A percentile compares a stretch with the other conserved stretches of the same genome.
phyloP scores from a whole-genome alignment of 2,888 invertebrate genomes.

The Colletes collaris region DNA sequence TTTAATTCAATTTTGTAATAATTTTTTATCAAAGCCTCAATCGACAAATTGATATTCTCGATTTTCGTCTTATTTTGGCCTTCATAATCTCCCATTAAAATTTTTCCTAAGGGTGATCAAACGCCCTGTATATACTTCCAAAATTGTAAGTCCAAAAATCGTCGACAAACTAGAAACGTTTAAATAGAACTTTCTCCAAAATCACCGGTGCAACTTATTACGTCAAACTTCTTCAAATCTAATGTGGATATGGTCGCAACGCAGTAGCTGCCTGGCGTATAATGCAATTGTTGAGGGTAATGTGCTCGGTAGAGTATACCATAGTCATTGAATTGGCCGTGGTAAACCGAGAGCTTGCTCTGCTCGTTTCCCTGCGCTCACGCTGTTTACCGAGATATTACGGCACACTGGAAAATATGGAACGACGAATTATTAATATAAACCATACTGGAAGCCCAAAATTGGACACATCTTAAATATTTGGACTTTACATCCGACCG shows the following conservation, averaged over 20 bases:
- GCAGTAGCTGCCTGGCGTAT: slow-evolving; percentile 37
- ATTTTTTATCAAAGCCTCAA: too few relatives aligned
- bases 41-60: too few relatives aligned
- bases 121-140: background rate
- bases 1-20: too few relatives aligned
- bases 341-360: slow-evolving; percentile 51
- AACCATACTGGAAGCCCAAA: background rate
- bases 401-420: slow-evolving; percentile 29
- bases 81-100: too few relatives aligned
- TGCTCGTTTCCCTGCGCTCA: slow-evolving; percentile 35
- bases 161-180: too few relatives aligned
- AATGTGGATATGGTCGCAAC: slow-evolving; percentile 24
- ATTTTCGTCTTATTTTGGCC: too few relatives aligned
- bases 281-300: slow-evolving; percentile 54
- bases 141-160: background rate
- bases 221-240: slow-evolving; percentile 38
- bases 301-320: slow-evolving; percentile 44
- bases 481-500: background rate
- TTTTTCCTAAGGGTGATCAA: too few relatives aligned
- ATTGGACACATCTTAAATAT: slow-evolving; percentile 9
- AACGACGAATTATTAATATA: slow-evolving; percentile 36
- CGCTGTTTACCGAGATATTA: slow-evolving; percentile 41
- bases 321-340: slow-evolving; percentile 52
- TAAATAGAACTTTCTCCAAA: slow-evolving; percentile 1
- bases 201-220: slow-evolving; percentile 27